These are phyloP conservation scores for Platysternon megacephalum DNA, from an alignment of 2,113 vertebrate genomes.

Conservation along the genomic window DNA sequence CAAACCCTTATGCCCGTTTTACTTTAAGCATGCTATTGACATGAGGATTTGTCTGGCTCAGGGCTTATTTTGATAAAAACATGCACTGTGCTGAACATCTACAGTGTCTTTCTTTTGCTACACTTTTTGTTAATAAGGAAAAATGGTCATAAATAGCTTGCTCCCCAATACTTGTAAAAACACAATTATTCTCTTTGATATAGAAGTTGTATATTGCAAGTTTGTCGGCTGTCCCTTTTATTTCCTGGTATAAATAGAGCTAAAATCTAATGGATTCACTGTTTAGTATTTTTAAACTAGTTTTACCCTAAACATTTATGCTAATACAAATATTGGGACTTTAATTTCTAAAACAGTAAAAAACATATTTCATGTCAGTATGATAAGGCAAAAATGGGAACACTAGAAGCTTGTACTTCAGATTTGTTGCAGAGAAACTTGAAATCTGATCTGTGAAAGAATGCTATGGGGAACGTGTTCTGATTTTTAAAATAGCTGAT, in stretches of 20 bases:
- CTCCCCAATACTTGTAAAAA: neutral
- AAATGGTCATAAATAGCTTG: neutral
- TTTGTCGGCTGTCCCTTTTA: neutral
- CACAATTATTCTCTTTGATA: neutral
- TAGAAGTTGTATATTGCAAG: neutral
- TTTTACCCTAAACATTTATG: slow-evolving; percentile 61
- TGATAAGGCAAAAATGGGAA: slow-evolving; percentile 54
- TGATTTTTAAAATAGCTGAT: slow-evolving; percentile 49
- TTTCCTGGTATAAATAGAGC: neutral
- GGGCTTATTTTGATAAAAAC: neutral
- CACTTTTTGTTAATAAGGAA: neutral
- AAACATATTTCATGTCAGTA: slow-evolving; percentile 55
- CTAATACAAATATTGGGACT: slow-evolving; percentile 60
- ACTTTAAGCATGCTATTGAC: neutral
- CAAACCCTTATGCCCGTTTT: neutral
- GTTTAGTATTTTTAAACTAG: slow-evolving; percentile 41
- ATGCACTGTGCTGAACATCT: neutral
- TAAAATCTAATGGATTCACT: slow-evolving; percentile 11
- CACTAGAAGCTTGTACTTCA: slow-evolving; percentile 36
- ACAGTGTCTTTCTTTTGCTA: neutral
- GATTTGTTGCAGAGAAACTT: slow-evolving; percentile 62
- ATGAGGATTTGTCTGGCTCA: neutral
- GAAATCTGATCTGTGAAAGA: slow-evolving; percentile 48
- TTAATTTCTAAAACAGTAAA: slow-evolving; percentile 61
- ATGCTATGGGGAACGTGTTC: slow-evolving; percentile 10